A percentile compares a stretch with the other conserved stretches of the same genome.
Evolutionary conservation across 2,797 vertebrate species (phyloP).

Genomic region (Hipposideros larvatus): DNA sequence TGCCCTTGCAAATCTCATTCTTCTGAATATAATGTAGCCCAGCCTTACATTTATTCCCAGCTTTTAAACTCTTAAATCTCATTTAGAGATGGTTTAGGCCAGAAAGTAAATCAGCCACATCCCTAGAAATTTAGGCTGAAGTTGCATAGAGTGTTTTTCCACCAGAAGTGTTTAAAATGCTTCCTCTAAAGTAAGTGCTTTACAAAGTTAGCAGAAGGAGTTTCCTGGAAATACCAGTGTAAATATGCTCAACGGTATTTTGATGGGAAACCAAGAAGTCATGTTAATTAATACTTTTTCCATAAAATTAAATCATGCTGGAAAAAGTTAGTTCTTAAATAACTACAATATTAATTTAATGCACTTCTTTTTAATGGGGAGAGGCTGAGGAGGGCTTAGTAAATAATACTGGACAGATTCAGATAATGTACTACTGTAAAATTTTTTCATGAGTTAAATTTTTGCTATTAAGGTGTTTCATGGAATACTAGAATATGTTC

Average conservation of each 20-base stretch:
- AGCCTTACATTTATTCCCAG: not conserved
- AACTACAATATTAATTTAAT: constrained; percentile 16
- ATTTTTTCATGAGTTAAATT: not conserved
- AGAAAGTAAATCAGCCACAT: constrained; percentile 21
- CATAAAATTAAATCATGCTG: constrained; percentile 6
- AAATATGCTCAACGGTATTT: not conserved
- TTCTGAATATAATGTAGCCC: not conserved
- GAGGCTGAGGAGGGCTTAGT: not conserved
- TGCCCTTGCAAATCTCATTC: not conserved
- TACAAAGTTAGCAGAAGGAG: not conserved
- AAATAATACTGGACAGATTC: not conserved
- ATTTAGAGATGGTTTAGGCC: constrained; percentile 17
- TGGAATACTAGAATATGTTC: not conserved
- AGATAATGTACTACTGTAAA: not conserved
- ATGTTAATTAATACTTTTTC: not conserved
- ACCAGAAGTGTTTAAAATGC: constrained; percentile 26
- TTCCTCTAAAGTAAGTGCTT: not conserved
- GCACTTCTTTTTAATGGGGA: not conserved
- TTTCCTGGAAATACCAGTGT: constrained; percentile 26
- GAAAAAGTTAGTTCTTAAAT: not conserved
- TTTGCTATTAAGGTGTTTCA: constrained; percentile 1
- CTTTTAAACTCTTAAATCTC: constrained; percentile 34
- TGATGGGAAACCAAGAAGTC: not conserved
- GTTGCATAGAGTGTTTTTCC: not conserved
- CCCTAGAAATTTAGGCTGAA: not conserved